Evolutionary conservation across 2,113 vertebrate species (phyloP).

Genomic region (Acrocephalus kingi): DNA sequence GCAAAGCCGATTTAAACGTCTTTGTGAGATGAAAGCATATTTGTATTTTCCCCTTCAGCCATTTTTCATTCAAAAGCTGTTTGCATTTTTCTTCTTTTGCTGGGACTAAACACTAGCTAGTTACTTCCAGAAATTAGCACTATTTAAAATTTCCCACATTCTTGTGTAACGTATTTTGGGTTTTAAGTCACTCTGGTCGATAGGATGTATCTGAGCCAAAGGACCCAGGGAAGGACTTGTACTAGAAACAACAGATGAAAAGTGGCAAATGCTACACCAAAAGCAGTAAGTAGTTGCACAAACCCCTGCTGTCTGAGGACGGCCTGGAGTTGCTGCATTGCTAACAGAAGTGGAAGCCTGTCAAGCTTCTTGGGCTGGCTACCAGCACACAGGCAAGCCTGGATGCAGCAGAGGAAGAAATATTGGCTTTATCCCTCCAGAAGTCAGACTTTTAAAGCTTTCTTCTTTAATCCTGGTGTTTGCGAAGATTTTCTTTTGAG

Average conservation of each 20-base stretch:
- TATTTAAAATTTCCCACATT: not conserved
- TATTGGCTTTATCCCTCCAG: not conserved
- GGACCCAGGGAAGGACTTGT: not conserved
- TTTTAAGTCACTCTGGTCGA: not conserved
- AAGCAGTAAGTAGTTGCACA: not conserved
- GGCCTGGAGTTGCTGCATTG: not conserved
- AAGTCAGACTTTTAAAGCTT: not conserved
- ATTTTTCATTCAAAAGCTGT: not conserved
- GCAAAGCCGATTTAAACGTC: not conserved
- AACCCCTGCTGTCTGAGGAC: not conserved
- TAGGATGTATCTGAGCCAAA: not conserved
- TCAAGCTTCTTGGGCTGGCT: not conserved
- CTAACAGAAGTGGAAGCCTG: not conserved
- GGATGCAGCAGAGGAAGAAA: not conserved
- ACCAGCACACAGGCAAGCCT: not conserved
- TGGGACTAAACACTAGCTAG: not conserved
- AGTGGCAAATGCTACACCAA: not conserved
- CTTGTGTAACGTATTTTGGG: not conserved
- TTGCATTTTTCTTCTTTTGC: not conserved
- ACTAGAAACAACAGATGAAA: not conserved
- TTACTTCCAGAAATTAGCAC: not conserved
- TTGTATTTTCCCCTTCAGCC: not conserved
- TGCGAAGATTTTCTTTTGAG: not conserved
- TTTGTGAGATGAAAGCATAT: not conserved
- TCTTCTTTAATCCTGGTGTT: not conserved